Conservation (phyloP, 64 coral and sea anemone genomes). For the Actinia tenebrosa region DNA sequence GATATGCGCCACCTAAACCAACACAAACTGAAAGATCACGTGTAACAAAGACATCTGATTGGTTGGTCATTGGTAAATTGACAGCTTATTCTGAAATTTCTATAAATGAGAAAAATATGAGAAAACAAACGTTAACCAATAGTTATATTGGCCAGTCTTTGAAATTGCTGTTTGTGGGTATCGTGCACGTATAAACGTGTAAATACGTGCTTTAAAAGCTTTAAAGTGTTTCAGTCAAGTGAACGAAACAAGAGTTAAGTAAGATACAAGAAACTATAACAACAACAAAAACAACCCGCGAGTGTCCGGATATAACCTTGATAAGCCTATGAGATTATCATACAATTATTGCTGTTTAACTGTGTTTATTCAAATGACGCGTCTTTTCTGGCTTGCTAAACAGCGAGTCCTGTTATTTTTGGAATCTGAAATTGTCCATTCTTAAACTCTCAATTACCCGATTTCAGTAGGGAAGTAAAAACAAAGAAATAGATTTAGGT, state of each 20-base stretch:
- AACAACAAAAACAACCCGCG: background rate
- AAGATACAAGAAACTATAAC: background rate
- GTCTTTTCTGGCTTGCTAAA: background rate
- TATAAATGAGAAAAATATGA: background rate
- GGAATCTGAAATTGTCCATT: too few species aligned
- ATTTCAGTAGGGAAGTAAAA: too few species aligned
- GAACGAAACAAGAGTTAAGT: background rate
- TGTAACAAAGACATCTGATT: background rate
- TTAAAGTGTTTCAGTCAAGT: background rate
- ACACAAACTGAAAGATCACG: background rate
- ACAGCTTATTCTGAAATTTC: background rate
- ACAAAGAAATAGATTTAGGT: too few species aligned
- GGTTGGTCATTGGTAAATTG: background rate
- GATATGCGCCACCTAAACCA: background rate
- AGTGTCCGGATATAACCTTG: background rate
- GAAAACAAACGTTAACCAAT: background rate
- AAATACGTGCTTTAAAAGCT: background rate
- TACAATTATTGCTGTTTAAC: background rate
- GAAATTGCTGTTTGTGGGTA: too few species aligned
- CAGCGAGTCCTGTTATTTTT: too few species aligned
- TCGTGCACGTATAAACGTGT: background rate
- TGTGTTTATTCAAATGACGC: background rate
- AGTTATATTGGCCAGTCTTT: too few species aligned
- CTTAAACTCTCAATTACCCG: too few species aligned
- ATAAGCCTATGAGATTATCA: background rate